Evolutionary conservation across 2,888 invertebrate species (phyloP).

Genomic region (Myathropa florea): DNA sequence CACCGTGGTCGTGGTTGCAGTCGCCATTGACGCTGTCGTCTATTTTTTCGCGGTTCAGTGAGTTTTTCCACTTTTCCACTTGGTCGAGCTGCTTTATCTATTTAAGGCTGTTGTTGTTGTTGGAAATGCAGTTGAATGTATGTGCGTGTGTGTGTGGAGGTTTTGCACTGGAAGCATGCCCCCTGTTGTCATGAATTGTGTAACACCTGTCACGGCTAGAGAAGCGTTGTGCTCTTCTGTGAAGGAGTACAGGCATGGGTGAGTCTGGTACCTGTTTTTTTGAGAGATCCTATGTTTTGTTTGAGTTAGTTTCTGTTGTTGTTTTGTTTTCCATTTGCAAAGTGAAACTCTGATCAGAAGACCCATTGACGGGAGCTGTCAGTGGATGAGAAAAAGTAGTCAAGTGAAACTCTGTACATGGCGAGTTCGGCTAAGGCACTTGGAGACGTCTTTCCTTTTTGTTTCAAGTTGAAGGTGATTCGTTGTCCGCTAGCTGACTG

Average conservation of each 20-base stretch:
- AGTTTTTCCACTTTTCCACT: conserved; percentile 67
- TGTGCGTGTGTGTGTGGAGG: conserved; percentile 4
- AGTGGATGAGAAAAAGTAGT: not conserved
- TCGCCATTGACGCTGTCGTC: conserved; percentile 6
- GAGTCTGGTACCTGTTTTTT: not conserved
- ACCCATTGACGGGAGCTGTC: not conserved
- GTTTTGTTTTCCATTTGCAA: not conserved
- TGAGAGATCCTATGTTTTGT: not conserved
- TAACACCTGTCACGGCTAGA: conserved; percentile 53
- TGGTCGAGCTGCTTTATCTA: conserved; percentile 63
- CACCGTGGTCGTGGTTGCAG: conserved; percentile 1
- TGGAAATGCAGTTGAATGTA: not conserved
- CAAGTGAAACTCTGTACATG: not conserved
- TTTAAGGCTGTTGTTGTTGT: conserved; percentile 26
- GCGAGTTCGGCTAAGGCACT: not conserved
- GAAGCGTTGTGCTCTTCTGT: not conserved
- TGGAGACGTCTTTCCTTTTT: not conserved
- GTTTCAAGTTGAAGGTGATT: not conserved
- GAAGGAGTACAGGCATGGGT: no score
- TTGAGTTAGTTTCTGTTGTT: not conserved
- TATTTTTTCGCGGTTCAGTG: conserved; percentile 62
- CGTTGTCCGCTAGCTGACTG: not conserved
- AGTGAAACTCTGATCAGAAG: not conserved
- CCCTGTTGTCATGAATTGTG: conserved; percentile 51
- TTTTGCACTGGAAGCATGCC: conserved; percentile 62